Base-by-base conservation (phyloP, 2,888 invertebrate species). In the Andricus curvator region DNA sequence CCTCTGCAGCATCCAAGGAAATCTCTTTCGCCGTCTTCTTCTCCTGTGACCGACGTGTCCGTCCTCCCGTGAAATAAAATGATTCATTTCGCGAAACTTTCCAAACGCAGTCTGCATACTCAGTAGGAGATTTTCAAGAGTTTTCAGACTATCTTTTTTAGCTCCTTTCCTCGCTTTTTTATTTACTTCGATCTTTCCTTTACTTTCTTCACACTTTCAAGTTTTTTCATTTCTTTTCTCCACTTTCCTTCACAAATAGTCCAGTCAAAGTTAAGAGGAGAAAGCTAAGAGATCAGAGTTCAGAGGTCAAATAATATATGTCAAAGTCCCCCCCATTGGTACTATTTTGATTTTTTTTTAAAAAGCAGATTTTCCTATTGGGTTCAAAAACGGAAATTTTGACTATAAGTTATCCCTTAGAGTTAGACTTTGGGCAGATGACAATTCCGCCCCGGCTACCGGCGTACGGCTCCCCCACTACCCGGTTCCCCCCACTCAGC, bases 21-120 rank as follows among this genome's bases (percentile, higher is more conserved):
- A 84, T 81, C 81, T 84, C 81, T 80, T 56, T 56, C 48, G 51
- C 48, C 9, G 25, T 77, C 60, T 15, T 44, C 15, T 13, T 44
- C 80, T 83, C 80, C 88, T 89, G 89, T 88, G 90, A 91, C 88
- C 90, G 90, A 90, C 89, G 88, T 86, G 88, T 90, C 86, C 88
- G 85, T 86, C 86, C 89, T 88, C 85, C 89, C 89, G 88, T 90
- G 85, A 91, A 91, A 90, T 90, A 87, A 90, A 91, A 91, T 90
- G 89, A 90, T 91, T 90, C 89, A 90, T 90, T 89, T 84, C 86
- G 83, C 79, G 84, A 81, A 87, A 82, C 84, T 87, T 85, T 62
- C 78, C 77, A 83, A 83, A 87, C 87, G 85, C 83, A 78, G 78
- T 82, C 85, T 87, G 85, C 86, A 86, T 86, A 85, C 81, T 82